Percentiles rank a stretch among this genome's conserved stretches.
phyloP scores from a whole-genome alignment of 2,113 vertebrate genomes.

The Callocephalon fimbriatum region DNA sequence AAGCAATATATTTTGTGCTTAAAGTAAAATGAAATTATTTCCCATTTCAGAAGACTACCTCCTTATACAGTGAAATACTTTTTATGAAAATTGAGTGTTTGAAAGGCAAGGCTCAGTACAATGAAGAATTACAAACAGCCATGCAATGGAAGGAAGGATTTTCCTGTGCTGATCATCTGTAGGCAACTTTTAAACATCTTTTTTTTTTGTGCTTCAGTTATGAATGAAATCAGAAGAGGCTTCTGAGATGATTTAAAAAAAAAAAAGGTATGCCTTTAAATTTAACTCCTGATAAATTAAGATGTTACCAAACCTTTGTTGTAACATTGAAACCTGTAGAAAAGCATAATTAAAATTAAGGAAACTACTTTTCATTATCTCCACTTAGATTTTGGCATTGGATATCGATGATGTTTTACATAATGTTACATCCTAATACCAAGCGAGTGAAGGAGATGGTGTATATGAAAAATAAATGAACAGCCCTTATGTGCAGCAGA shows the following conservation, averaged over 20 bases:
- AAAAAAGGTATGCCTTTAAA: accelerated
- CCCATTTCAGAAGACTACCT: not conserved
- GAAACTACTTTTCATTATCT: not conserved
- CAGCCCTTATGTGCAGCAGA: not conserved
- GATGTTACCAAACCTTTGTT: not conserved
- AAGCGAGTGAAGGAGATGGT: not conserved
- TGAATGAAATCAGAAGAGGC: not conserved
- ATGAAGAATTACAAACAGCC: not conserved
- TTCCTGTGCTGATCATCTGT: not conserved
- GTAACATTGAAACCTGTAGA: not conserved
- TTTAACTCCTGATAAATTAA: not conserved
- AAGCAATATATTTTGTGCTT: not conserved
- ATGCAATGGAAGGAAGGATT: not conserved
- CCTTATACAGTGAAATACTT: not conserved
- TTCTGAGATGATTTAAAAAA: not conserved
- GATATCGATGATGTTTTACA: not conserved
- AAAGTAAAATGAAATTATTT: not conserved
- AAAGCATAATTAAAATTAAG: not conserved
- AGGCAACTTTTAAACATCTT: not conserved
- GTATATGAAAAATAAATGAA: not conserved
- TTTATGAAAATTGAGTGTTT: not conserved
- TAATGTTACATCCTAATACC: not conserved
- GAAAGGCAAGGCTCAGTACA: not conserved
- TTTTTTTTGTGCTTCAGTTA: not conserved
- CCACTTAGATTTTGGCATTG: not conserved